A percentile compares a stretch with the other conserved stretches of the same genome.
Conservation (phyloP, 2,888 invertebrate genomes). For the Drosophila rubida region DNA sequence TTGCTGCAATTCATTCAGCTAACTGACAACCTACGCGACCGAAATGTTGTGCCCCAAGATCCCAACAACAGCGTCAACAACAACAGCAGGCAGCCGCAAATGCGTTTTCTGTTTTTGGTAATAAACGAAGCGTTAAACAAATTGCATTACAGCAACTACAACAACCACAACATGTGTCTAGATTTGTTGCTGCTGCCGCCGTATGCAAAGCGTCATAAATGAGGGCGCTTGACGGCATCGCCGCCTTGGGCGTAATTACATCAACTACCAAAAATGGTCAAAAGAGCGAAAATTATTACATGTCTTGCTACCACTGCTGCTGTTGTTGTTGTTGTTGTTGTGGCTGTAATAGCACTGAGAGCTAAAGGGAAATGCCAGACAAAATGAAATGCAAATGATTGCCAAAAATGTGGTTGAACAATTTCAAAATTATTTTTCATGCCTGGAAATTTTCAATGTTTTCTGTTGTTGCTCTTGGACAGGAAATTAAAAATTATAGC, state of each 20-base stretch:
- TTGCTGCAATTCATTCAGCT: conserved; percentile 35
- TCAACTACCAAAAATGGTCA: conserved; percentile 73
- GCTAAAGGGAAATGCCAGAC: conserved; percentile 38
- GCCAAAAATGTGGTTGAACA: conserved; percentile 34
- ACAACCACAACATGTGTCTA: conserved; percentile 12
- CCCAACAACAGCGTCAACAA: conserved; percentile 6
- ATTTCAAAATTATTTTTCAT: conserved; percentile 39
- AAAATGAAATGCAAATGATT: conserved; percentile 52
- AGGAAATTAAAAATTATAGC: conserved; percentile 34
- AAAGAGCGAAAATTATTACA: conserved; percentile 71
- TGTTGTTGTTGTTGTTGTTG: conserved; percentile 35
- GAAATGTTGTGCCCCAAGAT: conserved; percentile 21
- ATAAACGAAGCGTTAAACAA: conserved; percentile 82
- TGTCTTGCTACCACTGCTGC: conserved; percentile 28
- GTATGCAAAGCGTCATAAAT: conserved; percentile 75
- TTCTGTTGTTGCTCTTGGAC: conserved; percentile 14
- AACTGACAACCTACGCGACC: conserved; percentile 41
- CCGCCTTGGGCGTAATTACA: conserved; percentile 73
- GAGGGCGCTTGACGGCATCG: conserved; percentile 62
- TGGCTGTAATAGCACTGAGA: conserved; percentile 39
- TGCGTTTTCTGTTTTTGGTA: conserved; percentile 74
- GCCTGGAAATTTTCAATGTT: conserved; percentile 8
- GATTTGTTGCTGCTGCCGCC: conserved; percentile 36
- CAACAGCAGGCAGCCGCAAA: conserved; percentile 28
- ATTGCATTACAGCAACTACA: conserved; percentile 75